Percentiles rank a stretch among this genome's conserved stretches.
Evolutionary conservation across 2,113 vertebrate species (phyloP).

Genomic region (Crotalus helleri): DNA sequence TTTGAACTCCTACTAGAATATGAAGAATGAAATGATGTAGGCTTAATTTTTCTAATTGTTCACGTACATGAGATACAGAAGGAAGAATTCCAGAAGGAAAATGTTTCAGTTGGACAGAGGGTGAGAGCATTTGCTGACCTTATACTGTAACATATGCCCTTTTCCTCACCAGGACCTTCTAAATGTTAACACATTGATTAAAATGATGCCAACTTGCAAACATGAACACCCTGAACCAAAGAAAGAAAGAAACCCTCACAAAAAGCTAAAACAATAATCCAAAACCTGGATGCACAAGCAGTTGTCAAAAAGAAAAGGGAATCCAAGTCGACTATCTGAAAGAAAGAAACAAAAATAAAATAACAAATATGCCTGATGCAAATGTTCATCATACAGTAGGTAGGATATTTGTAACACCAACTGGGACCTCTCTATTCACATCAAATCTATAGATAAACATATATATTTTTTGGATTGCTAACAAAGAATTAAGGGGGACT

Average conservation of each 20-base stretch:
- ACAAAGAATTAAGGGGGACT: too few species aligned
- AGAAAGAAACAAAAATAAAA: background rate
- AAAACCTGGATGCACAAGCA: background rate
- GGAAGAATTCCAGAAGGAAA: background rate
- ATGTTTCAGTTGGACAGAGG: slow-evolving; percentile 13
- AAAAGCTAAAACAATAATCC: background rate
- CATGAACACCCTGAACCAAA: background rate
- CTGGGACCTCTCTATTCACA: background rate
- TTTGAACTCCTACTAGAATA: slow-evolving; percentile 10
- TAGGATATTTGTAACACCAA: background rate
- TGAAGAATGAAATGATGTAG: background rate
- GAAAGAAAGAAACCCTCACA: too few species aligned
- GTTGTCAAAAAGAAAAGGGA: background rate
- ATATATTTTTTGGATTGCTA: too few species aligned
- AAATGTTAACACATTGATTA: slow-evolving; percentile 18
- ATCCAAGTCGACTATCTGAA: background rate
- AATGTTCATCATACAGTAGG: background rate
- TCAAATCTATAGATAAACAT: too few species aligned
- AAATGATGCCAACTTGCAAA: slow-evolving; percentile 4
- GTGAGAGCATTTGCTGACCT: slow-evolving; percentile 31
- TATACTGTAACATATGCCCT: slow-evolving; percentile 20
- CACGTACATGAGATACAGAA: background rate
- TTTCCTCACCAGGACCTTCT: background rate
- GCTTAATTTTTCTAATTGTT: background rate
- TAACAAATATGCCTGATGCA: too few species aligned